phyloP scores from a whole-genome alignment of 2,888 invertebrate genomes.

The Melanargia galathea region DNA sequence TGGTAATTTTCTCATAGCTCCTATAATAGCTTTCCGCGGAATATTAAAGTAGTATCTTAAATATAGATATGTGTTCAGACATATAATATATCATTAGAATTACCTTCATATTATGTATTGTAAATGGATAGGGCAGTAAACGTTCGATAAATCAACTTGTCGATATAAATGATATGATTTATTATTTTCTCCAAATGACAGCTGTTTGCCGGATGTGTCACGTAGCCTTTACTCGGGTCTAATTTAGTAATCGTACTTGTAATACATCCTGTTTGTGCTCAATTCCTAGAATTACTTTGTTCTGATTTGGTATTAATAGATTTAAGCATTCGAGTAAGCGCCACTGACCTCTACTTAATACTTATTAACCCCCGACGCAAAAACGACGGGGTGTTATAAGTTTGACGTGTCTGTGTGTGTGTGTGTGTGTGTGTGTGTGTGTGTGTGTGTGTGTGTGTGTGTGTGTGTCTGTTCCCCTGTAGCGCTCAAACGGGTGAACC shows the following conservation, averaged over 20 bases:
- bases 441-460: no score
- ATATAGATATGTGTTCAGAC: no score
- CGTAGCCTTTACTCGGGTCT: not conserved
- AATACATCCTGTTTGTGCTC: not conserved
- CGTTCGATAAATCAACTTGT: conserved; percentile 1
- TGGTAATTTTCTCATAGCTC: no score
- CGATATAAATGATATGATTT: not conserved
- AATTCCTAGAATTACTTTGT: not conserved
- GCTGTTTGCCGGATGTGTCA: not conserved
- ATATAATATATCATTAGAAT: not conserved
- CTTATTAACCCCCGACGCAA: no score
- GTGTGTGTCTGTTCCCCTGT: no score
- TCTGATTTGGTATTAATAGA: not conserved
- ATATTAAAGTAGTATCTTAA: no score
- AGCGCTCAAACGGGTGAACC: no score
- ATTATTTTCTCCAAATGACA: not conserved
- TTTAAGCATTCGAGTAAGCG: not conserved
- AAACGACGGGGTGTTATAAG: no score
- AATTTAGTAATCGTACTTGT: not conserved
- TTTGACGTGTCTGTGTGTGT: no score
- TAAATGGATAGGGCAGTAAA: not conserved
- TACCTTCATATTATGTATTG: not conserved
- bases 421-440: no score
- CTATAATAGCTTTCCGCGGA: no score
- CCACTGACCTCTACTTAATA: no score